These are phyloP conservation scores for Lepeophtheirus nordmannii DNA, from an alignment of 2,888 invertebrate species.

Conservation along the genomic window DNA sequence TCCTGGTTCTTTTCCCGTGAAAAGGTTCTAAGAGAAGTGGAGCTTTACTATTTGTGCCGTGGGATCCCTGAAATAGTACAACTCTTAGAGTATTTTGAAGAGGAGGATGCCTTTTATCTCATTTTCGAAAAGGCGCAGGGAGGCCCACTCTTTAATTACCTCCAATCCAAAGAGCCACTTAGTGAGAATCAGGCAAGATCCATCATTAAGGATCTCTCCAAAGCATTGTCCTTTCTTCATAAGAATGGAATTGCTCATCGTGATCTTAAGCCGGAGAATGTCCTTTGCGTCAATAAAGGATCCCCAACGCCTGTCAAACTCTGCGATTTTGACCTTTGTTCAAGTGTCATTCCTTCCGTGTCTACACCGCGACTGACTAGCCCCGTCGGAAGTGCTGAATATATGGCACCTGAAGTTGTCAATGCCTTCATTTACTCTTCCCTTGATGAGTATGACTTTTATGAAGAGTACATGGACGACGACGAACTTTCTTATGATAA, in stretches of 20 bases:
- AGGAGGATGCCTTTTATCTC: constrained; percentile 79
- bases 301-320: constrained; percentile 79
- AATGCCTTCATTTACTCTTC: constrained; percentile 59
- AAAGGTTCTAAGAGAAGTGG: constrained; percentile 21
- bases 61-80: constrained; percentile 94
- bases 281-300: constrained; percentile 62
- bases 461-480: constrained; percentile 4
- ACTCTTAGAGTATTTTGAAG: constrained; percentile 90
- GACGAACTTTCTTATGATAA: constrained; percentile 47
- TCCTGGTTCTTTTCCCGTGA: constrained; percentile 7
- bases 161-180: constrained; percentile 79
- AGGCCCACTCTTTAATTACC: constrained; percentile 78
- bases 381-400: constrained; percentile 82
- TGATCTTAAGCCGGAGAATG: constrained; percentile 96
- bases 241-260: constrained; percentile 76
- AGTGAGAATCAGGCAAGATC: constrained; percentile 88
- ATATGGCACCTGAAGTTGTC: constrained; percentile 65
- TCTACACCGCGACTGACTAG: constrained; percentile 85
- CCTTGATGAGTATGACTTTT: not conserved
- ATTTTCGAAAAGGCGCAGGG: constrained; percentile 96
- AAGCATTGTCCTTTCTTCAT: constrained; percentile 83
- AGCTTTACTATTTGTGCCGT: constrained; percentile 33
- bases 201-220: constrained; percentile 81
- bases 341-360: constrained; percentile 68
- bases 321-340: constrained; percentile 95